Conservation (phyloP, 2,113 vertebrate genomes). For the Haliaeetus leucogaster region DNA sequence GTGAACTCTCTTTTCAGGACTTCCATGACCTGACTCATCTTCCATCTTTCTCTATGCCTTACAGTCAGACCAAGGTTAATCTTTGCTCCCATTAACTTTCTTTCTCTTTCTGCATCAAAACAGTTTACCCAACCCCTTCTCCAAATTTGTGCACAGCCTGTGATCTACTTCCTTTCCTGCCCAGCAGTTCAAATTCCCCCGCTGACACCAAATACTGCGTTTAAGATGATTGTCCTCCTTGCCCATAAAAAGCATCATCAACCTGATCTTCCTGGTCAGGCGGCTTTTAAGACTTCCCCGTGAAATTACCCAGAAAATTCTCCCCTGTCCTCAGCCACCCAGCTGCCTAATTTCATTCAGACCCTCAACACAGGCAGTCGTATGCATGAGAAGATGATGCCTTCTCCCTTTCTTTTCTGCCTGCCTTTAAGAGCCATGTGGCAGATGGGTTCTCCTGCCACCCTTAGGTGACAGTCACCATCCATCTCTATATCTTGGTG, state of each 20-base stretch:
- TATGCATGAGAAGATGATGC: rapidly evolving
- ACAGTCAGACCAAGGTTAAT: not conserved
- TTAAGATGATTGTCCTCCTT: not conserved
- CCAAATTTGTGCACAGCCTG: not conserved
- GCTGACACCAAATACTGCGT: not conserved
- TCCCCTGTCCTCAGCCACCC: not conserved
- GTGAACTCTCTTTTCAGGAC: not conserved
- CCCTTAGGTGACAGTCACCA: not conserved
- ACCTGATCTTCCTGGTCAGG: not conserved
- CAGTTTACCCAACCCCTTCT: not conserved
- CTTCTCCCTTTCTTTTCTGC: not conserved
- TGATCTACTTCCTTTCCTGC: not conserved
- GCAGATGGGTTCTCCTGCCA: not conserved
- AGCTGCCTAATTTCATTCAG: not conserved
- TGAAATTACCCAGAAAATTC: not conserved
- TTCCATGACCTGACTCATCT: not conserved
- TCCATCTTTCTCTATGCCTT: not conserved
- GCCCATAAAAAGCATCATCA: not conserved
- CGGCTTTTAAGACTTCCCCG: not conserved
- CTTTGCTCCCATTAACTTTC: not conserved
- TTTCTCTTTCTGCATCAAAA: not conserved
- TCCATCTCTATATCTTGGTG: not conserved
- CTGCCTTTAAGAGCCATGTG: not conserved
- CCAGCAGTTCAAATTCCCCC: not conserved
- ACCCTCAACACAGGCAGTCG: not conserved